These are phyloP conservation scores for Actinopyga echinites DNA, from an alignment of 53 echinoderm and acorn worm genomes.

Conservation along the genomic window DNA sequence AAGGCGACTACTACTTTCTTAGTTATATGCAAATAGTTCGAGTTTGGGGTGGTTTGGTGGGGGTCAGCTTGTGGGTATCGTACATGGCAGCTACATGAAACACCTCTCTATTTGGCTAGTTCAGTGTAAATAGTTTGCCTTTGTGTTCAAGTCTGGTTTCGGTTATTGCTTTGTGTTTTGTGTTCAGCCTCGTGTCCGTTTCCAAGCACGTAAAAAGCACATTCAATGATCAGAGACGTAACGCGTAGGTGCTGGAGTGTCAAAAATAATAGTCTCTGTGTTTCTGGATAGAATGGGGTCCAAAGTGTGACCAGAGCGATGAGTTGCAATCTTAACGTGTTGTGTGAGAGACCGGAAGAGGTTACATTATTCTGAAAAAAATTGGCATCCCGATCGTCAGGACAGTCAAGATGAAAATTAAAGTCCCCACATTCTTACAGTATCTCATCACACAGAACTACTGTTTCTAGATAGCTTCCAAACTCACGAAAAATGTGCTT, in stretches of 20 bases:
- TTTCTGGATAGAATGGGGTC: not conserved
- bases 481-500: not conserved
- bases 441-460: slow-evolving; percentile 6
- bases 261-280: not conserved
- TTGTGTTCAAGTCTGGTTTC: no score
- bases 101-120: no score
- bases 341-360: not conserved
- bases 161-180: no score
- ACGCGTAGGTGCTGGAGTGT: not conserved
- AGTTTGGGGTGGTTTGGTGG: no score
- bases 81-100: no score
- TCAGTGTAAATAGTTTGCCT: no score
- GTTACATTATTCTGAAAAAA: not conserved
- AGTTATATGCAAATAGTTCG: no score
- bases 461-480: not conserved
- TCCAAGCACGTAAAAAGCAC: no score
- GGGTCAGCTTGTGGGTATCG: no score
- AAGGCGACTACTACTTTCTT: no score
- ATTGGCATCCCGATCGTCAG: not conserved
- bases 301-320: not conserved
- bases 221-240: not conserved
- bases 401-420: not conserved
- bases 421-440: not conserved
- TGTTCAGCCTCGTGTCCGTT: no score
- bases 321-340: not conserved